Evolutionary conservation across 2,888 invertebrate species (phyloP).

Genomic region (Rotaria magnacalcarata): DNA sequence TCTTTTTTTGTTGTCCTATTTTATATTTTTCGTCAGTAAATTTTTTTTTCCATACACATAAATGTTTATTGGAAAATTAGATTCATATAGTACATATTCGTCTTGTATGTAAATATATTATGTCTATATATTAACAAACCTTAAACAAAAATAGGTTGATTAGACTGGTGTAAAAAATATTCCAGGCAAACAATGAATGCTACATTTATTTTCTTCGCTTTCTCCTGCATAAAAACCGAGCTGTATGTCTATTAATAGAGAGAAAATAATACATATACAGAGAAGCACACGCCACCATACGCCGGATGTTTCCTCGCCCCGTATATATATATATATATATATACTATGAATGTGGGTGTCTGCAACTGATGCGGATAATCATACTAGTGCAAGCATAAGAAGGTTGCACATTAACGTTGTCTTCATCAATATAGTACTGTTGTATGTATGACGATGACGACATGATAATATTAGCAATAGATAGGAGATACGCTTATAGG

Average conservation of each 20-base stretch:
- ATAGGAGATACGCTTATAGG: neutral
- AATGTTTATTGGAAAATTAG: too few relatives aligned
- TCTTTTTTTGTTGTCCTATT: too few relatives aligned
- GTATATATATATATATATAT: neutral
- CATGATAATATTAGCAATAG: neutral
- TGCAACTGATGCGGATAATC: slow-evolving; percentile 26
- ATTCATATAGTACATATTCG: neutral
- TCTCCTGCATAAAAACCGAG: neutral
- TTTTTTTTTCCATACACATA: too few relatives aligned
- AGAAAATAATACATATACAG: neutral
- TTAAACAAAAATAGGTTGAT: neutral
- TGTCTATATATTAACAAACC: neutral
- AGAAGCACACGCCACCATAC: neutral
- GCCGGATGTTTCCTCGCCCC: neutral
- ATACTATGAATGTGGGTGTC: neutral
- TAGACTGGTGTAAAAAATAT: neutral
- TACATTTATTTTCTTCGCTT: neutral
- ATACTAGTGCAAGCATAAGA: slow-evolving; percentile 22
- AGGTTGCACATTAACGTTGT: slow-evolving; percentile 17
- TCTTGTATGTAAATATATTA: neutral
- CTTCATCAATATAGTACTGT: neutral
- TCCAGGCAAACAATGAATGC: neutral
- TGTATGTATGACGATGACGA: neutral
- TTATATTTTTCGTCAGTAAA: too few relatives aligned
- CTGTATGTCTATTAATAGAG: neutral